Evolutionary conservation across 2,113 vertebrate genomes (phyloP).

Genomic region (Origma solitaria): DNA sequence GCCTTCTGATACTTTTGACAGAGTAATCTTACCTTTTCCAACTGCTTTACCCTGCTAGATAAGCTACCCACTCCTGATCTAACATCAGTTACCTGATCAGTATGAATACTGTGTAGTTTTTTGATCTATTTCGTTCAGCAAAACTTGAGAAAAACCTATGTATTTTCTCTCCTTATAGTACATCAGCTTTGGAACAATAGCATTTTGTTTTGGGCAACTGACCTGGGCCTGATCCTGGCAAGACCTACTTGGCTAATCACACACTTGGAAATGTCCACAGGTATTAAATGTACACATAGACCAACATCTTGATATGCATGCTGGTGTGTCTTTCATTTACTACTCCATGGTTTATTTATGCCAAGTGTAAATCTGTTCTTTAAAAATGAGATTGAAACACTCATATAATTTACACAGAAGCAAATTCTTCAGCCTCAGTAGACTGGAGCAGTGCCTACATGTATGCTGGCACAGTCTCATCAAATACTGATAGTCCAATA

Average conservation of each 20-base stretch:
- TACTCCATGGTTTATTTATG: neutral
- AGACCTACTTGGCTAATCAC: neutral
- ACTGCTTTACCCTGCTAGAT: neutral
- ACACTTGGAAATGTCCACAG: neutral
- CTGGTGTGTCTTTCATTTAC: neutral
- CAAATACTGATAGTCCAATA: neutral
- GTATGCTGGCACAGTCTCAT: neutral
- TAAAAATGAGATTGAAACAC: neutral
- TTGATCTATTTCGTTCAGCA: neutral
- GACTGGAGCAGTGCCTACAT: neutral
- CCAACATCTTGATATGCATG: accelerated
- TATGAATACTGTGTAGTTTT: neutral
- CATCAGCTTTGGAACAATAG: neutral
- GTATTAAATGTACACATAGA: neutral
- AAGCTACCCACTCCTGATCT: neutral
- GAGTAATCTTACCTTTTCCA: neutral
- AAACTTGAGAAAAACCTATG: neutral
- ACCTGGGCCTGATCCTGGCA: neutral
- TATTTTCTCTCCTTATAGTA: neutral
- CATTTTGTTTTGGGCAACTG: neutral
- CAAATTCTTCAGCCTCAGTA: neutral
- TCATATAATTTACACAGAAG: neutral
- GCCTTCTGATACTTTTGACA: neutral
- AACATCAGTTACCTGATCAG: neutral
- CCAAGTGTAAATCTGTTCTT: neutral